Base-by-base conservation (phyloP, 92 coral and sea anemone genomes). In the Umimayanthus chanpuru region DNA sequence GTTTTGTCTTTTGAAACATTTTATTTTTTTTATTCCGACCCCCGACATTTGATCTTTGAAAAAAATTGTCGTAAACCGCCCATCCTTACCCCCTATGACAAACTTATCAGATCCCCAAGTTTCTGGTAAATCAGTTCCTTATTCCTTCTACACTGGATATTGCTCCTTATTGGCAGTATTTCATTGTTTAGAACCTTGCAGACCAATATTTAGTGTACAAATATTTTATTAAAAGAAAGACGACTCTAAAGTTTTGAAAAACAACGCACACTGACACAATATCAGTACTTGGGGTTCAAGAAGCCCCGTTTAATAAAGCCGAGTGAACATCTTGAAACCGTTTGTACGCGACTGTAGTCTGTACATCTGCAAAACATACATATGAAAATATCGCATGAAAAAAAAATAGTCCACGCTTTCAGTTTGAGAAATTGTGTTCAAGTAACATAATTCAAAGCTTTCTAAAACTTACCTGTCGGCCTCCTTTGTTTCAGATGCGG, bases 181-280 rank as follows among this genome's bases (percentile, higher is more conserved):
- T 77, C 81, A 77, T 77, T 61, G 64, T 77, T 77, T 41, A 77
- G 81, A 77, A 77, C 81, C 81, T 77, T 77, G 64, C 47, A 77
- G 40, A 25, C 38, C 65, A 36, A 77, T 40, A 43, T 21, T 77
- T 77, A 77, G 81, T 77, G 81, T 66, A 77, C 16, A 77, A 43
- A 11, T 20, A 11, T 77, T 77, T 39, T 77, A 38, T 4, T 39
- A 67, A 67, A 67, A 67, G 28, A 32, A 32, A 9, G 71, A 67
- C 73, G 6, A n/a, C 73, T 67, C n/a, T 67, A 67, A 67, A 21
- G 28, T 67, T 67, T 6, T 1, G 28, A 6, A 39, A 75, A 75
- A 39, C 49, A 38, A 75, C 79, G 39, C 79, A 32, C 36, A 32
- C 36, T 32, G 36, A 75, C 47, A 75, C 79, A 75, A 39, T 75